phyloP scores from a whole-genome alignment of 1,140 invertebrate species.

The Heliconius hewitsoni region DNA sequence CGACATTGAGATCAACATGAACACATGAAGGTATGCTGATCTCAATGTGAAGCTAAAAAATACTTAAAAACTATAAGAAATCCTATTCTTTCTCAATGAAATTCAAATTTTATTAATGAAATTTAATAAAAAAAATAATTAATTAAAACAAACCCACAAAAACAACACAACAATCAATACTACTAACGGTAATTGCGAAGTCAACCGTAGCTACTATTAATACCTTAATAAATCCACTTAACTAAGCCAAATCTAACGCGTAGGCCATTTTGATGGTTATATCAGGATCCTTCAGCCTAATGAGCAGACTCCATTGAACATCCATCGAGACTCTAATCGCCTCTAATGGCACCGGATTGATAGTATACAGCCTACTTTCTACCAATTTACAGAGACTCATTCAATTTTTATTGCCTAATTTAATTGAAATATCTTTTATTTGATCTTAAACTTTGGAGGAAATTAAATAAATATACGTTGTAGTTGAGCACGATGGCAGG shows the following conservation, averaged over 20 bases:
- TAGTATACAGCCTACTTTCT: conserved; percentile 14
- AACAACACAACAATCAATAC: not conserved
- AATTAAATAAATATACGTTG: too few species aligned
- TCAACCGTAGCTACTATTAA: conserved; percentile 5
- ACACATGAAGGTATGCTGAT: too few species aligned
- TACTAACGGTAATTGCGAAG: not conserved
- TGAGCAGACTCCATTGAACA: conserved; percentile 3
- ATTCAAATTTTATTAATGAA: too few species aligned
- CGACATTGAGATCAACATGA: too few species aligned
- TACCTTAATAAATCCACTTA: conserved; percentile 8
- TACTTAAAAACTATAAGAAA: too few species aligned
- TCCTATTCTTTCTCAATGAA: too few species aligned
- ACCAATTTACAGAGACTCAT: not conserved
- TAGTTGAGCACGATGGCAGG: too few species aligned
- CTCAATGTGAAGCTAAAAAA: too few species aligned
- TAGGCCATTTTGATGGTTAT: conserved; percentile 13
- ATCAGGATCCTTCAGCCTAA: conserved; percentile 2
- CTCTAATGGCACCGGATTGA: conserved; percentile 4
- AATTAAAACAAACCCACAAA: not conserved
- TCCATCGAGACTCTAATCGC: not conserved
- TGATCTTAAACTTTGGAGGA: not conserved
- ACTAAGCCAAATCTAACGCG: conserved; percentile 11
- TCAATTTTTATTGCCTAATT: conserved; percentile 13
- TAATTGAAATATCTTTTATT: conserved; percentile 13
- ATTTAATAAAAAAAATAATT: not conserved